These are phyloP conservation scores for Latrodectus hesperus DNA, from an alignment of 2,888 invertebrate species.

Conservation along the genomic window DNA sequence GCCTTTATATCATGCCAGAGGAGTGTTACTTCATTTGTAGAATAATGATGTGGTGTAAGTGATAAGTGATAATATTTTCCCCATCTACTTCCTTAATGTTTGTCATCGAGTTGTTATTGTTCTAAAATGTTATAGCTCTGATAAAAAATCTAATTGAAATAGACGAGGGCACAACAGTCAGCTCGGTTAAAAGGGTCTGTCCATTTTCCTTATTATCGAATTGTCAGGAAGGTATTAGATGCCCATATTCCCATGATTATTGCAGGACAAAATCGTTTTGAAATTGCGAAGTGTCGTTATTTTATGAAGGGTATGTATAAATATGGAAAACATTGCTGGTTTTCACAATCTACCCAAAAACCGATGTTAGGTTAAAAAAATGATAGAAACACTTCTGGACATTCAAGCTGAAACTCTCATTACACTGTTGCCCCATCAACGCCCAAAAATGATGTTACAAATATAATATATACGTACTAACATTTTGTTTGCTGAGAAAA, in stretches of 20 bases:
- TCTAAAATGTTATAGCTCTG: not conserved
- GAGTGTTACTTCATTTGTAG: constrained; percentile 27
- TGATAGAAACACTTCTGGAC: constrained; percentile 45
- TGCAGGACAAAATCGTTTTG: constrained; percentile 72
- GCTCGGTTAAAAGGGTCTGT: constrained; percentile 49
- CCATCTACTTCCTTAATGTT: not conserved
- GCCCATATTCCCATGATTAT: constrained; percentile 76
- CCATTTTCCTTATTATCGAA: constrained; percentile 75
- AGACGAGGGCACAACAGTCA: constrained; percentile 52
- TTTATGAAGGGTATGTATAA: constrained; percentile 74
- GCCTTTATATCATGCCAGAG: too few species aligned
- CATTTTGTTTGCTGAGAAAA: constrained; percentile 8
- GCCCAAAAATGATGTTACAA: constrained; percentile 8
- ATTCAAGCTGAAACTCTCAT: constrained; percentile 10
- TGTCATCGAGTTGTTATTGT: not conserved
- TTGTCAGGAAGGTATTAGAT: constrained; percentile 75
- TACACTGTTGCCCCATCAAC: not conserved
- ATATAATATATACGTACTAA: constrained; percentile 24
- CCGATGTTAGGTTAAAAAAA: constrained; percentile 15
- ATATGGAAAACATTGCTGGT: constrained; percentile 74
- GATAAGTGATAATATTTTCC: not conserved
- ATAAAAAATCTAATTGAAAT: constrained; percentile 11
- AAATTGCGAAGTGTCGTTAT: constrained; percentile 75
- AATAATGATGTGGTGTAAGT: not conserved
- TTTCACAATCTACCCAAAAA: constrained; percentile 73